phyloP scores from a whole-genome alignment of 2,888 invertebrate genomes.

The Idaea straminata region DNA sequence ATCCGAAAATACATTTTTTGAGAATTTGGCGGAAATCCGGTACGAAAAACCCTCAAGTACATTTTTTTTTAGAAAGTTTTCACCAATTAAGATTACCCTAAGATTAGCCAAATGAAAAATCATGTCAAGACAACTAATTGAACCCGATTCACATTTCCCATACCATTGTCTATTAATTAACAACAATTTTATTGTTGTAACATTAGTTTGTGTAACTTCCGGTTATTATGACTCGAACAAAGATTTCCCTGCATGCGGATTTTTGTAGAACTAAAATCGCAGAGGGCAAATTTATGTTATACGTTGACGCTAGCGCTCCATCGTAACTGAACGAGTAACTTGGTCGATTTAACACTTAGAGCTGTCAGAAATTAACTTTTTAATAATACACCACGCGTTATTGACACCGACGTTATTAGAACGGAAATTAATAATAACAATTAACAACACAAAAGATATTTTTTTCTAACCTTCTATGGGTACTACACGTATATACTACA shows the following conservation, averaged over 20 bases:
- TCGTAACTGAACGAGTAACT: neutral
- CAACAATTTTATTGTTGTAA: slow-evolving; percentile 27
- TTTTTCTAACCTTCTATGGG: neutral
- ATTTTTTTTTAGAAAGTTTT: neutral
- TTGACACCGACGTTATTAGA: slow-evolving; percentile 2
- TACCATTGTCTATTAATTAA: slow-evolving; percentile 19
- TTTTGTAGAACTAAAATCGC: neutral
- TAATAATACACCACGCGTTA: neutral
- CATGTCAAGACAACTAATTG: neutral
- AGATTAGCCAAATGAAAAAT: neutral
- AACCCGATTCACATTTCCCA: slow-evolving; percentile 10
- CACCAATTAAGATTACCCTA: neutral
- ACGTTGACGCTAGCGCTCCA: neutral
- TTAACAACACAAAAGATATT: slow-evolving; percentile 4
- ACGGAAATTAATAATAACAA: slow-evolving; percentile 16
- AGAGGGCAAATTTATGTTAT: neutral
- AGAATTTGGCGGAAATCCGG: too few species aligned
- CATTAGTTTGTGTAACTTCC: slow-evolving; percentile 29
- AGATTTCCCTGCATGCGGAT: neutral
- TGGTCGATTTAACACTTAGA: slow-evolving; percentile 3
- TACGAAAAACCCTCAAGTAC: neutral
- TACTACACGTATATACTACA: neutral
- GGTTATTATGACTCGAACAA: slow-evolving; percentile 21
- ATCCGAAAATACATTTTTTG: too few species aligned
- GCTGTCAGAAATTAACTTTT: slow-evolving; percentile 2